Percentiles rank a stretch among this genome's conserved stretches.
Conservation (phyloP, 1,140 invertebrate genomes). For the Tetranychus cinnabarinus region DNA sequence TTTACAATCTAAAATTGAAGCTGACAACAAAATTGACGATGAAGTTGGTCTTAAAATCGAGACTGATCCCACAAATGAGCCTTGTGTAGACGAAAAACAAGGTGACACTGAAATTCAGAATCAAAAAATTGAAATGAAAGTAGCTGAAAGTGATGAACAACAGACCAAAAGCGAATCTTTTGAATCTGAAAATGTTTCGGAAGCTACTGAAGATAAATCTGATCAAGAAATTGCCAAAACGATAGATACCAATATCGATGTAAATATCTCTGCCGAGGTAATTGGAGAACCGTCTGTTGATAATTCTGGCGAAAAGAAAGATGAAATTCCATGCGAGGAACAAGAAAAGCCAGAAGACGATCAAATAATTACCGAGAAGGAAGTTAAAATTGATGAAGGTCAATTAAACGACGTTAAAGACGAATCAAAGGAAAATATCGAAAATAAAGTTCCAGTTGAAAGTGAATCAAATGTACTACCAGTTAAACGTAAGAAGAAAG, state of each 20-base stretch:
- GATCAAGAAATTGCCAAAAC: not conserved
- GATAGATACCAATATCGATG: not conserved
- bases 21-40: not conserved
- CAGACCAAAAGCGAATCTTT: too few relatives aligned
- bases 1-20: conserved; percentile 10
- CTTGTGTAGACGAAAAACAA: not conserved
- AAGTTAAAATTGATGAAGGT: not conserved
- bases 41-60: not conserved
- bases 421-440: not conserved
- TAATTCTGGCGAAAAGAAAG: not conserved
- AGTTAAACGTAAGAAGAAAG: too few relatives aligned
- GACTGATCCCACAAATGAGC: too few relatives aligned
- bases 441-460: not conserved
- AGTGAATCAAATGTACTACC: not conserved
- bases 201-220: not conserved
- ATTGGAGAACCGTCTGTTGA: not conserved
- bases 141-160: too few relatives aligned
- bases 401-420: not conserved
- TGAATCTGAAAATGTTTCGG: not conserved
- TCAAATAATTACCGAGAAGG: too few relatives aligned
- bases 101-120: too few relatives aligned
- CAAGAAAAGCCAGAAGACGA: too few relatives aligned
- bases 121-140: too few relatives aligned
- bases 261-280: not conserved
- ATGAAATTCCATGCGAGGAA: too few relatives aligned